These are phyloP conservation scores for Anhinga anhinga DNA, from an alignment of 2,113 vertebrate species.

Conservation along the genomic window DNA sequence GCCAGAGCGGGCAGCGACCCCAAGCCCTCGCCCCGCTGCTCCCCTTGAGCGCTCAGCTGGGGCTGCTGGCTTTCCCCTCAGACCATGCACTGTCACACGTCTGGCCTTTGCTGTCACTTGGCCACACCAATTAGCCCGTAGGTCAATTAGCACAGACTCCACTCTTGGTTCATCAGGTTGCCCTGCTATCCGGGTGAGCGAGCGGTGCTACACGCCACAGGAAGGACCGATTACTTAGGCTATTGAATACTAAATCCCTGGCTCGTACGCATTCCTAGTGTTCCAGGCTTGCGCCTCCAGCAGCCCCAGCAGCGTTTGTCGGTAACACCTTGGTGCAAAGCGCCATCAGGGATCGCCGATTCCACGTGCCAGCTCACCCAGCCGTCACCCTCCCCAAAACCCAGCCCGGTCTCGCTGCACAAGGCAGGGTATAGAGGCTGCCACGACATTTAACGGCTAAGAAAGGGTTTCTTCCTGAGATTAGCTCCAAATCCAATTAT, in stretches of 20 bases:
- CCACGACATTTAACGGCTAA: background rate
- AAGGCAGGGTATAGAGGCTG: background rate
- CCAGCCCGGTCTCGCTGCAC: fast-evolving
- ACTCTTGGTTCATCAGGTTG: no score
- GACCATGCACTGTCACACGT: background rate
- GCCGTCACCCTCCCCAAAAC: background rate
- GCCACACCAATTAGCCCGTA: background rate
- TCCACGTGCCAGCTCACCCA: no score
- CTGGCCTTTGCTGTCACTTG: background rate
- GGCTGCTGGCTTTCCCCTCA: background rate
- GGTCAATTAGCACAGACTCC: background rate
- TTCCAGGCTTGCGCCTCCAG: background rate
- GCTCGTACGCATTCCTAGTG: fast-evolving
- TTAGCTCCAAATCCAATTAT: background rate
- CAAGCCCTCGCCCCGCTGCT: background rate
- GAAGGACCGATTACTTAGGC: background rate
- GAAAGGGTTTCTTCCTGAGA: background rate
- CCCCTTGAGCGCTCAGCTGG: fast-evolving
- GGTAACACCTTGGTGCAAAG: background rate
- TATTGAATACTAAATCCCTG: background rate
- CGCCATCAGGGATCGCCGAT: fast-evolving
- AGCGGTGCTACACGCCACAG: fast-evolving
- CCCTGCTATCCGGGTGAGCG: fast-evolving
- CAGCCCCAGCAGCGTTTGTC: background rate
- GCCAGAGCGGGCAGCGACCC: background rate